A percentile compares a stretch with the other conserved stretches of the same genome.
Conservation (phyloP, 2,113 vertebrate species). For the Tautogolabrus adspersus region DNA sequence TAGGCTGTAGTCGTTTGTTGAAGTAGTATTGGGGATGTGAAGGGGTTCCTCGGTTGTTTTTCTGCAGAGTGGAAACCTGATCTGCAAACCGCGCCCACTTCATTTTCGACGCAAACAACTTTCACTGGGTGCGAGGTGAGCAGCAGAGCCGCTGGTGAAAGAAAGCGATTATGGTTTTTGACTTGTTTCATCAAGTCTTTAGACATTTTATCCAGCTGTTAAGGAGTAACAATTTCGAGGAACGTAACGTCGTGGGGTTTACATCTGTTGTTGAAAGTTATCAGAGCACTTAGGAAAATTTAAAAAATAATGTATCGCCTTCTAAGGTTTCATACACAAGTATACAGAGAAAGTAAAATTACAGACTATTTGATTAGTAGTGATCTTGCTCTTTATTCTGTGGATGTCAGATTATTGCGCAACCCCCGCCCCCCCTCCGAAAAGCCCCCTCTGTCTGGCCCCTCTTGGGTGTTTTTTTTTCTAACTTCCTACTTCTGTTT, state of each 20-base stretch:
- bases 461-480: neutral
- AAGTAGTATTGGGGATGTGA: rapidly evolving
- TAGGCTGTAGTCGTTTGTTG: neutral
- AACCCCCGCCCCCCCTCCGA: neutral
- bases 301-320: neutral
- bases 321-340: neutral
- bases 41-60: neutral
- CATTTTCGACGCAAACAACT: conserved; percentile 72
- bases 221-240: neutral
- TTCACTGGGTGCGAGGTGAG: no score
- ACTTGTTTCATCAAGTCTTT: neutral
- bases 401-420: conserved; percentile 40
- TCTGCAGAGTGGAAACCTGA: conserved; percentile 55
- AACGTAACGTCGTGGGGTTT: neutral
- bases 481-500: neutral
- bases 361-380: neutral
- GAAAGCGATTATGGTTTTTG: neutral
- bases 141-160: neutral
- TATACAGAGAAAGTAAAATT: neutral
- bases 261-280: neutral
- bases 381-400: neutral
- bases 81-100: conserved; percentile 73
- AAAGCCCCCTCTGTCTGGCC: neutral
- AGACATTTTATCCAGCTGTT: neutral
- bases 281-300: neutral